Percentiles rank a stretch among this genome's conserved stretches.
phyloP scores from a whole-genome alignment of 2,797 vertebrate species.

The Girardinus metallicus region DNA sequence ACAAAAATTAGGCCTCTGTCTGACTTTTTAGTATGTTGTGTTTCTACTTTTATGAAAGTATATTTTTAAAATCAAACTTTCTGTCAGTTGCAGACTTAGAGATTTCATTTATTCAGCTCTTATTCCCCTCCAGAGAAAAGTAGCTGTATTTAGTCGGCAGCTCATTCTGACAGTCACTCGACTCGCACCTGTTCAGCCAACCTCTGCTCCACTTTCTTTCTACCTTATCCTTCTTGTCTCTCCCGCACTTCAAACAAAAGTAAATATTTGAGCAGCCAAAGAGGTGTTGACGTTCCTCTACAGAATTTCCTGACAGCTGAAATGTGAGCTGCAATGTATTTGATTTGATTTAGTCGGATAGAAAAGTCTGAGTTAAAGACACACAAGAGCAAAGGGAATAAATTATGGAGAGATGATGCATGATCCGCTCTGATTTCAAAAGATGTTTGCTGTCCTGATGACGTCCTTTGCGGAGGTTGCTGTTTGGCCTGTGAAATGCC shows the following conservation, averaged over 20 bases:
- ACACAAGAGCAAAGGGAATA: conserved; percentile 11
- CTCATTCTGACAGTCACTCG: conserved; percentile 33
- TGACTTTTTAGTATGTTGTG: background rate
- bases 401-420: conserved; percentile 16
- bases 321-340: conserved; percentile 42
- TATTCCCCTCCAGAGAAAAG: background rate
- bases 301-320: conserved; percentile 55
- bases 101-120: background rate
- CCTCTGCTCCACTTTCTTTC: conserved; percentile 37
- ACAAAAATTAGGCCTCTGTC: background rate
- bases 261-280: conserved; percentile 67
- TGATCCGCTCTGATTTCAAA: conserved; percentile 14
- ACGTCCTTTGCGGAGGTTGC: conserved; percentile 13
- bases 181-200: conserved; percentile 54
- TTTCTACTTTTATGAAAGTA: background rate
- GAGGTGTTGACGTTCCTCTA: conserved; percentile 39
- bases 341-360: conserved; percentile 38
- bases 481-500: background rate
- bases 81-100: background rate
- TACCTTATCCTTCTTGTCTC: conserved; percentile 32
- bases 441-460: conserved; percentile 28
- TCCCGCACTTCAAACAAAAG: conserved; percentile 54
- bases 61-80: background rate
- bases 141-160: conserved; percentile 14
- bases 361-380: conserved; percentile 23